phyloP scores from a whole-genome alignment of 2,797 vertebrate species.

The Heteromormyrus szaboi region DNA sequence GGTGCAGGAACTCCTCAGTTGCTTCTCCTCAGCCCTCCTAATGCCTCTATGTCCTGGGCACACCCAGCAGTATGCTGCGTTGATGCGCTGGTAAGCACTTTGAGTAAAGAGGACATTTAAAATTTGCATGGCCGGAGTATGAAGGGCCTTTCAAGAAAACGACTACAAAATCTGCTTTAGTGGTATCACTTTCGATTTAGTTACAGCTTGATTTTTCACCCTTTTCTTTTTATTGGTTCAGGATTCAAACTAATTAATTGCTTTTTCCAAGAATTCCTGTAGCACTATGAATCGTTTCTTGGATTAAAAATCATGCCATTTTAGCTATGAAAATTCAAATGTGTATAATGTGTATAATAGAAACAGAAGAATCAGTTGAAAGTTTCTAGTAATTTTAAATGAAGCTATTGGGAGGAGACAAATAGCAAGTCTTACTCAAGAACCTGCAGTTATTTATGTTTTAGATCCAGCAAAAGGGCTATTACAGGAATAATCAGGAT shows the following conservation, averaged over 20 bases:
- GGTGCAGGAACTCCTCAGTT: neutral
- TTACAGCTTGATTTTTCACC: neutral
- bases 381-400: neutral
- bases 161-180: neutral
- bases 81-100: neutral
- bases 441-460: neutral
- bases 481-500: neutral
- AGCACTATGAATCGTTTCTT: neutral
- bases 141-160: neutral
- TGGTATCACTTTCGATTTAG: constrained; percentile 19
- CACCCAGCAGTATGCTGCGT: neutral
- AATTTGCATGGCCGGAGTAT: neutral
- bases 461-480: neutral
- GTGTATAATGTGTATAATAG: neutral
- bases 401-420: neutral
- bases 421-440: neutral
- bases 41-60: constrained; percentile 29
- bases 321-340: neutral
- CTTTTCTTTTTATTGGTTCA: neutral
- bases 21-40: neutral
- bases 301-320: neutral
- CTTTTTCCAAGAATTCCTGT: neutral
- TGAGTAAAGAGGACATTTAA: constrained; percentile 15
- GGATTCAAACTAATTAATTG: neutral
- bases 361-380: neutral